These are phyloP conservation scores for Drosophila affinis DNA, from an alignment of 2,888 invertebrate genomes.

Conservation along the genomic window DNA sequence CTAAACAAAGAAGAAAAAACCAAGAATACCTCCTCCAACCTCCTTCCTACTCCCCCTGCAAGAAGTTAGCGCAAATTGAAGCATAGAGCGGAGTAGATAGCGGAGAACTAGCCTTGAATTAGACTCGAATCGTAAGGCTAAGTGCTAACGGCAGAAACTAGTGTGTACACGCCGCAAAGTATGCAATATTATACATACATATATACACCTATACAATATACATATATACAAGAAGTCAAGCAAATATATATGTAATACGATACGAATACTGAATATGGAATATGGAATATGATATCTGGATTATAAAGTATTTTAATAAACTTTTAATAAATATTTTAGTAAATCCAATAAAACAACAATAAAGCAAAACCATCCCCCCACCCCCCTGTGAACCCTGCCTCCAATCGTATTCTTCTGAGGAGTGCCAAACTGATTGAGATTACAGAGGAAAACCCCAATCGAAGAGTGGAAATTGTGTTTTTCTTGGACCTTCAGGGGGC, in stretches of 20 bases:
- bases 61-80: slow-evolving; percentile 65
- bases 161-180: slow-evolving; percentile 76
- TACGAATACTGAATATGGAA: slow-evolving; percentile 64
- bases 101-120: slow-evolving; percentile 72
- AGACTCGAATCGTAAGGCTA: slow-evolving; percentile 58
- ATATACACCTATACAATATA: slow-evolving; percentile 42
- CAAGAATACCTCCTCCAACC: slow-evolving; percentile 21
- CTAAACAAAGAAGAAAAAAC: slow-evolving; percentile 29
- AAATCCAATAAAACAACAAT: slow-evolving; percentile 55
- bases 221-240: slow-evolving; percentile 46
- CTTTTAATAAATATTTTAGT: slow-evolving; percentile 78
- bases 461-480: slow-evolving; percentile 36
- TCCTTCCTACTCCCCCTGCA: slow-evolving; percentile 32
- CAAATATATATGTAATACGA: slow-evolving; percentile 44
- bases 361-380: slow-evolving; percentile 19
- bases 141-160: slow-evolving; percentile 45
- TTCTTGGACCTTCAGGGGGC: slow-evolving; percentile 1
- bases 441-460: neutral
- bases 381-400: neutral
- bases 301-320: slow-evolving; percentile 78
- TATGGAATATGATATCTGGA: slow-evolving; percentile 61
- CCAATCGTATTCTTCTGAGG: too few species aligned
- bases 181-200: slow-evolving; percentile 74
- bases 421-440: neutral
- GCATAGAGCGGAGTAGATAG: slow-evolving; percentile 20